Evolutionary conservation across 2,888 invertebrate genomes (phyloP), one percentile per base, ranked within the genome.

Genomic region (Parnassius mnemosyne): DNA sequence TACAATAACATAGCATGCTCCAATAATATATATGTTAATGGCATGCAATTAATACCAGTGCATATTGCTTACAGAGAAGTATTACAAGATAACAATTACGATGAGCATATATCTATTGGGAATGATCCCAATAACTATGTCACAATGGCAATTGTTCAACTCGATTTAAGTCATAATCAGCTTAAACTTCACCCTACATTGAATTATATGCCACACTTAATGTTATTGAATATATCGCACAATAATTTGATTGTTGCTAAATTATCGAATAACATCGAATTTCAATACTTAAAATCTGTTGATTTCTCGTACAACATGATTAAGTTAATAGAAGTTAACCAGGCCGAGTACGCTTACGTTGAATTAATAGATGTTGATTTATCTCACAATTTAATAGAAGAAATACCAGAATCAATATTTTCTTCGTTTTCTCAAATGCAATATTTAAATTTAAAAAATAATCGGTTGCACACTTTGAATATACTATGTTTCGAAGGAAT

Each of bases 281-380:
- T 85, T 0, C 53, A 46, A 1, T 52, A 52, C 2, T 66, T 88
- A 34, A 63, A 34, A 34, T 71, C 74, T 60, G 68, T 87, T 42
- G 78, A 87, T 71, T 72, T 81, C 9, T 88, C 88, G 0, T 66
- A 80, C 60, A 88, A 87, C 61, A 68, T 46, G 5, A 84, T 88
- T 11, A 70, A 53, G 46, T 61, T 68, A 43, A 75, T 85, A 12
- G 57, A 64, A 57, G 61, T 73, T 0, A 53, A 65, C 13, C 46
- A 63, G 3, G 58, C 49, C 12, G 44, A 71, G 16, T 54, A 68
- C 43, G 49, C 60, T 2, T 85, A 71, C 54, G 69, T 13, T 13
- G 69, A 63, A 0, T 61, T 87, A n/a, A 70, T 65, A 43, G 73
- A 61, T 25, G 66, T 87, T 10, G 77, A 84, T 60, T 65, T 87